A percentile compares a stretch with the other conserved stretches of the same genome.
Conservation (phyloP, 2,797 vertebrate species). For the Uromys caudimaculatus region DNA sequence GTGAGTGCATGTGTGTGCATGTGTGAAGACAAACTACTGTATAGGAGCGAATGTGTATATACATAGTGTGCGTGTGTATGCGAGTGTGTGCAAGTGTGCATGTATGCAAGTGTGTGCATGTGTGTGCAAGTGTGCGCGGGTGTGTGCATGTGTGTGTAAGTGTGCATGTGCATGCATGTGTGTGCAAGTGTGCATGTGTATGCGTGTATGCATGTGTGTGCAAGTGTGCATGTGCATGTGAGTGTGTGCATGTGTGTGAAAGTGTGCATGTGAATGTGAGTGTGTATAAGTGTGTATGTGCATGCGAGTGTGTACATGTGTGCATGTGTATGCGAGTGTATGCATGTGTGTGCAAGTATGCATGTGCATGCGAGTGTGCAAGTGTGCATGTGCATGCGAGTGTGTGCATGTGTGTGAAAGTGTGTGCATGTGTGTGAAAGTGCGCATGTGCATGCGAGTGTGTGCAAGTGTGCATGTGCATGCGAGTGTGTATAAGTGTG, state of each 20-base stretch:
- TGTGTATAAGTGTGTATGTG: no score
- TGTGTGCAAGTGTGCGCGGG: no score
- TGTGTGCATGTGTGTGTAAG: not conserved
- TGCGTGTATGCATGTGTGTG: not conserved
- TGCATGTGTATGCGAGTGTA: not conserved
- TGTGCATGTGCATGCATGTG: not conserved
- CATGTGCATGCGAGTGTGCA: no score
- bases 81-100: not conserved
- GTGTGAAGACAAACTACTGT: not conserved
- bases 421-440: not conserved
- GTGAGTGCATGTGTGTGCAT: accelerated
- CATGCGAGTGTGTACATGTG: no score
- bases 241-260: not conserved
- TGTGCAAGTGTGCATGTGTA: no score
- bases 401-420: not conserved
- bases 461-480: not conserved
- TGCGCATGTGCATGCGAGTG: no score
- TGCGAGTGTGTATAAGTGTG: no score
- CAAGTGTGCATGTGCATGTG: no score
- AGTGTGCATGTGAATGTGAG: not conserved
- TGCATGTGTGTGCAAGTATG: no score
- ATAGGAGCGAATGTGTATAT: not conserved
- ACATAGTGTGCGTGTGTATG: not conserved
- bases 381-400: no score
- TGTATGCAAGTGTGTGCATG: no score